Evolutionary conservation across 92 coral and sea anemone genomes (phyloP), one percentile per base, ranked within the genome.

Genomic region (Parazoanthus swiftii): DNA sequence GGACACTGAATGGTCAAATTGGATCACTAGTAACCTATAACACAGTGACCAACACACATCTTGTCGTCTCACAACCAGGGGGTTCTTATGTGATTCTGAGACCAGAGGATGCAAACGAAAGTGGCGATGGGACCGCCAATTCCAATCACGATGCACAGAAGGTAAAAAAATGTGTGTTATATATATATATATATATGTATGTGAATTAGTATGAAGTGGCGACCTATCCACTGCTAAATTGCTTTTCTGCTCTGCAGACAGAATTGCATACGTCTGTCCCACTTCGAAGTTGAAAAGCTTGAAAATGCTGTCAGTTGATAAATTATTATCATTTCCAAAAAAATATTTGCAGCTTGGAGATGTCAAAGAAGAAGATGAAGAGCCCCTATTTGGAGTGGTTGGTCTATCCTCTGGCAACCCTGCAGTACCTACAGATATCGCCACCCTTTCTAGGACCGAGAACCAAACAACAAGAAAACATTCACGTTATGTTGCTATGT

Each of bases 61-160:
- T 97, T 13, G 90, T 97, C 43, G 99, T 96, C 7, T 97, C 99
- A 2, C 98, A 97, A 70, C 98, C 99, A 18, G 99, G 99, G 5
- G 99, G 98, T 16, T 86, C 92, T 37, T 95, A 92, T 90, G 88
- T 91, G 76, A 88, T 95, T 66, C 74, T 95, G 76, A 91, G 89
- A 36, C 83, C 93, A 67, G 95, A 93, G 82, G 89, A 90, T 44
- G 50, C 89, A 56, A 70, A 82, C 11, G 67, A 94, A 86, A 91
- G 80, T 20, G 80, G 86, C 81, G 33, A 10, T n/a, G 50, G 77
- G 14, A 9, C 86, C 38, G n/a, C 86, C 18, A 4, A 23, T 21
- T 56, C 18, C 3, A 46, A 3, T 18, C 73, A 58, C 13, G 71
- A 58, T 35, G 77, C 16, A 70, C 80, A 73, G 58, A 74, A 59